Evolutionary conservation across 2,888 invertebrate species (phyloP).

Genomic region (Blastobasis lacticolella): DNA sequence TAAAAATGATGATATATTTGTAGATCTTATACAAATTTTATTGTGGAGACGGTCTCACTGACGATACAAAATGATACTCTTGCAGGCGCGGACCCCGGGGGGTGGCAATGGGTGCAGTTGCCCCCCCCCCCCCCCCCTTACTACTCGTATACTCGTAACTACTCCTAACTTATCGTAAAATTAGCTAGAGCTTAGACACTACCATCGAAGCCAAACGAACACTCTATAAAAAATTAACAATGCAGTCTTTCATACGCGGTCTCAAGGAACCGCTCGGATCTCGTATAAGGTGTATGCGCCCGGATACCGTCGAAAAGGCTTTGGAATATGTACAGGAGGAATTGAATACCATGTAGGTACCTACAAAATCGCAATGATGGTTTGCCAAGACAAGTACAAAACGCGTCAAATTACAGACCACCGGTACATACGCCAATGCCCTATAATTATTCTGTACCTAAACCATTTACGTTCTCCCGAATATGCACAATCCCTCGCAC

Average conservation of each 20-base stretch:
- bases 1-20: no score
- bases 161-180: neutral
- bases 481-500: neutral
- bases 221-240: neutral
- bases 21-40: no score
- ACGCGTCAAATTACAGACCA: neutral
- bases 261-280: neutral
- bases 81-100: no score
- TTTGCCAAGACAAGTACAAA: neutral
- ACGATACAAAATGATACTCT: no score
- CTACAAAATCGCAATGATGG: neutral
- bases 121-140: no score
- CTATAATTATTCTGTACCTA: neutral
- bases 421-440: neutral
- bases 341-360: constrained; percentile 2
- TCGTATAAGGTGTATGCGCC: constrained; percentile 4
- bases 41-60: no score
- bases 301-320: constrained; percentile 1
- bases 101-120: no score
- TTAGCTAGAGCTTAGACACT: neutral
- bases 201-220: neutral
- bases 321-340: constrained; percentile 3
- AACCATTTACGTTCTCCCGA: no score
- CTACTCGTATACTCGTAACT: no score
- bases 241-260: constrained; percentile 1